Percentiles rank a stretch among this genome's conserved stretches.
These are phyloP conservation scores for Ceratina calcarata DNA, from an alignment of 1,140 invertebrate genomes.

Conservation along the genomic window DNA sequence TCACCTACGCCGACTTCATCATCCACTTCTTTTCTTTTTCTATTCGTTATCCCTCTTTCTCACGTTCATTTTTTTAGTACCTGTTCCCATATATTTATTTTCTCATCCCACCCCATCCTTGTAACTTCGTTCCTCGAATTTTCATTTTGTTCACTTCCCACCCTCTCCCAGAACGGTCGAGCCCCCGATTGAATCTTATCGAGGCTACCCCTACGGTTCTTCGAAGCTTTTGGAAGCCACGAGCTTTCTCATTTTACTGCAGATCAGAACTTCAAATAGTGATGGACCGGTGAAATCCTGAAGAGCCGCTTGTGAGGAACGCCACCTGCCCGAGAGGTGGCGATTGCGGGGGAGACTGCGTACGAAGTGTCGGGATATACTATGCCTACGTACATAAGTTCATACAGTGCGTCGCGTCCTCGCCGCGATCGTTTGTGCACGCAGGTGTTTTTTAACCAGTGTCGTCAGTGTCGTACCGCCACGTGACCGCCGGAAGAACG, in stretches of 20 bases:
- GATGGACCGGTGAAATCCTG: constrained; percentile 11
- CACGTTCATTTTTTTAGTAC: neutral
- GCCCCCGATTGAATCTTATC: neutral
- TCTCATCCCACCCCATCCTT: neutral
- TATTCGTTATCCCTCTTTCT: neutral
- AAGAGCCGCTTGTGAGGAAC: constrained; percentile 1
- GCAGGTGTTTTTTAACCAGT: constrained; percentile 53
- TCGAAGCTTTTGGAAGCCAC: neutral
- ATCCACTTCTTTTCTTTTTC: neutral
- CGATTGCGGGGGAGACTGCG: constrained; percentile 21
- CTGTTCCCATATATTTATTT: neutral
- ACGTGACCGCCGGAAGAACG: constrained; percentile 35
- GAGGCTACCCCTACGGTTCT: neutral
- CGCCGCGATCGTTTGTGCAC: constrained; percentile 27
- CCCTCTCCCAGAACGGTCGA: neutral
- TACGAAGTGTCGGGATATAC: constrained; percentile 9
- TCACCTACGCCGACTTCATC: neutral
- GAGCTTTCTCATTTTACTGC: constrained; percentile 38
- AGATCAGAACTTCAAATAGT: constrained; percentile 40
- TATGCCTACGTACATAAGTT: too few species aligned
- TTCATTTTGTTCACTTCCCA: neutral
- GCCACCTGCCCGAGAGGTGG: neutral
- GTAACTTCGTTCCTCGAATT: neutral
- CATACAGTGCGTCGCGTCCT: constrained; percentile 37
- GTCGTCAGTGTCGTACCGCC: constrained; percentile 26